Conservation (phyloP, 2,113 vertebrate species). For the Lycaon pictus region DNA sequence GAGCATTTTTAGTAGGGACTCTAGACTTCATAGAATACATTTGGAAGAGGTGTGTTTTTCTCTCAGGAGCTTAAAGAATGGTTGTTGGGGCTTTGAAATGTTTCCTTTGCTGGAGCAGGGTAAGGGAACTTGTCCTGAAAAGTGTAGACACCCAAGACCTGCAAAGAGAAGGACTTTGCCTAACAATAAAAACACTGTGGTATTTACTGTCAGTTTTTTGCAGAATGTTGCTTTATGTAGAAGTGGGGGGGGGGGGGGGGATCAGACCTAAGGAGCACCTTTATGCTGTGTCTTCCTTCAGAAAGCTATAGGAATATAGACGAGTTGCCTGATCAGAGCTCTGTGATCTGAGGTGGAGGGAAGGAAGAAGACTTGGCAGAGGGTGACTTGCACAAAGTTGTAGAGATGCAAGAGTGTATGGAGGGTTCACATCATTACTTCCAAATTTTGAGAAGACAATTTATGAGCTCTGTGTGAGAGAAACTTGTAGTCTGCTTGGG, state of each 20-base stretch:
- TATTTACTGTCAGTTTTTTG: neutral
- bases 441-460: neutral
- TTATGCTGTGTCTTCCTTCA: neutral
- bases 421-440: neutral
- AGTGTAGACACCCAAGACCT: neutral
- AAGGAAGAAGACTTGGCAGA: neutral
- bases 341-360: neutral
- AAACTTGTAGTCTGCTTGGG: neutral
- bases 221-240: neutral
- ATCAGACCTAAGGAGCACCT: neutral
- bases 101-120: neutral
- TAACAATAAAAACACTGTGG: neutral
- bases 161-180: neutral
- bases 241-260: fast-evolving
- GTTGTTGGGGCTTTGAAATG: neutral
- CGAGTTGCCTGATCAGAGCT: neutral
- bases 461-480: neutral
- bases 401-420: neutral
- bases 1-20: neutral
- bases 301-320: fast-evolving
- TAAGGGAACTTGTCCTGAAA: neutral
- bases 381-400: neutral
- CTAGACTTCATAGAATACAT: neutral
- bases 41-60: neutral
- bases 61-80: neutral